Conservation (phyloP, 2,113 vertebrate species). For the Natator depressus region DNA sequence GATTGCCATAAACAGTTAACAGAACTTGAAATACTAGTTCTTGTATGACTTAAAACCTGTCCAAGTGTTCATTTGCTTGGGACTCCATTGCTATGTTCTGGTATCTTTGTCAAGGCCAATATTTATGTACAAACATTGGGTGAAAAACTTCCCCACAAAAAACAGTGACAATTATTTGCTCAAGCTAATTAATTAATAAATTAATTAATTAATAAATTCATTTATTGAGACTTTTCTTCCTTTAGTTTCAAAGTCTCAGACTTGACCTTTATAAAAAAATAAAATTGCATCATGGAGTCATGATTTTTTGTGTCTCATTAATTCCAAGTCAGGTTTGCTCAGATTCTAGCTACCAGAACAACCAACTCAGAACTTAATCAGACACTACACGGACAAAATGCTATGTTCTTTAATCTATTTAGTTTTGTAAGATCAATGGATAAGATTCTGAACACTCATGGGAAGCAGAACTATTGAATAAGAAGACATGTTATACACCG, state of each 20-base stretch:
- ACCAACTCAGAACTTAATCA: neutral
- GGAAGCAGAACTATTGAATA: neutral
- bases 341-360: neutral
- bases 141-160: neutral
- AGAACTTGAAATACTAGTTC: neutral
- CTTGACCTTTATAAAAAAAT: neutral
- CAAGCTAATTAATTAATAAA: too few relatives aligned
- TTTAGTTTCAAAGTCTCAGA: neutral
- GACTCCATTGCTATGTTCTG: neutral
- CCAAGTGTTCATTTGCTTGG: neutral
- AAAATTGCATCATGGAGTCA: neutral
- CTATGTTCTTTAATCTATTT: neutral
- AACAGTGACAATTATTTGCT: neutral
- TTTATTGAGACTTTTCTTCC: neutral
- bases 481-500: neutral
- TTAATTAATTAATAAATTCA: neutral
- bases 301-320: neutral
- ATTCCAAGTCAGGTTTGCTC: neutral
- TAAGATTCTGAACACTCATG: neutral
- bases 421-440: neutral
- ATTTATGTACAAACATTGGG: too few relatives aligned
- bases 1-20: neutral
- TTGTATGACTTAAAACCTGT: neutral
- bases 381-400: neutral
- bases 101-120: neutral